Evolutionary conservation across 2,113 vertebrate genomes (phyloP), one percentile per base, ranked within the genome.

Genomic region (Gobio gobio): DNA sequence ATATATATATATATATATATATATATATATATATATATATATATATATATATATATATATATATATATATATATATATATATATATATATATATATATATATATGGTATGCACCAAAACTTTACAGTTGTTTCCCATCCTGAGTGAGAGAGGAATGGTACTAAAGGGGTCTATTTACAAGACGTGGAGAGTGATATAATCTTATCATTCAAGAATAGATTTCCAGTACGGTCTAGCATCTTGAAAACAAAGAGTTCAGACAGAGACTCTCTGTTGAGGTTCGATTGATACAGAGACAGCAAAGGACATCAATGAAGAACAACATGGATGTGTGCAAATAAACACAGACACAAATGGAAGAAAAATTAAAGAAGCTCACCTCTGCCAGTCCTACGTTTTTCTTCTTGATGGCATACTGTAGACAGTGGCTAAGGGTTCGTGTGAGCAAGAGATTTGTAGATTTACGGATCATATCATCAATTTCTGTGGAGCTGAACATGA

Each of bases 401-500:
- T 97, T 97, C 93, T 98, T 99, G 85, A 99, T 99, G 90, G 96
- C 97, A 0, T 96, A 98, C 91, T 99, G 97, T 79, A 99, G 94
- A 84, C 96, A 97, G 94, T 96, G 94, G 94, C 97, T 99, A 81
- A 99, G 95, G 0, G 97, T 99, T 61, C 98, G 93, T 78, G 97
- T 99, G 91, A 99, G 92, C 89, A 99, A 91, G 84, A 99, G 93
- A 26, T 99, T 99, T 0, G 98, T 99, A 1, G 98, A 99, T 92
- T 99, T 99, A 77, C 98, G 93, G 88, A 99, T 99, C 97, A 99
- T 99, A 86, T 99, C 98, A 5, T 99, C 98, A 0, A 99, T 93
- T 90, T 99, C 98, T 0, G 98, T 99, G 81, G 98, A 98, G 86
- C 98, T 99, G 91, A 88, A 86, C 45, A 83, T 70, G 20, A 86